A percentile compares a stretch with the other conserved stretches of the same genome.
Conservation (phyloP, 1,140 invertebrate genomes). For the Drosophila cardini region DNA sequence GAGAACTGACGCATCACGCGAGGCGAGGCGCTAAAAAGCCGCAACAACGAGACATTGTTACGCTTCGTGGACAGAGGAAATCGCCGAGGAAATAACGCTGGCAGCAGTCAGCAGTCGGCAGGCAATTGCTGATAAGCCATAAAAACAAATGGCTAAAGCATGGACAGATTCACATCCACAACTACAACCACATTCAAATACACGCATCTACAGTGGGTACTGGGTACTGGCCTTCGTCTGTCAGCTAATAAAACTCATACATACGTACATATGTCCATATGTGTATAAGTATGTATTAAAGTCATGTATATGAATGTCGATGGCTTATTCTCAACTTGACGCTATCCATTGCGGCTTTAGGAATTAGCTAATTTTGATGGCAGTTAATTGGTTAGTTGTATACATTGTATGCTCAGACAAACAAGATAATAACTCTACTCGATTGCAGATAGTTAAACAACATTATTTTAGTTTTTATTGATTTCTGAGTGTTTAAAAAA, state of each 20-base stretch:
- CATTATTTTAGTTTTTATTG: conserved; percentile 29
- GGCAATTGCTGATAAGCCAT: conserved; percentile 77
- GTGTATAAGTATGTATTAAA: background rate
- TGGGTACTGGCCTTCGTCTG: conserved; percentile 27
- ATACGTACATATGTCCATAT: background rate
- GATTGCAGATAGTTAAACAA: conserved; percentile 17
- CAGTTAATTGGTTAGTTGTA: conserved; percentile 59
- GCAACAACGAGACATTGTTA: conserved; percentile 65
- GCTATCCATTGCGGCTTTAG: conserved; percentile 57
- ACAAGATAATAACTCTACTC: conserved; percentile 26
- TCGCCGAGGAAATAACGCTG: background rate
- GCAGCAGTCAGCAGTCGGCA: background rate
- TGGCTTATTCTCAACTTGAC: conserved; percentile 61
- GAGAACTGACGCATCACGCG: conserved; percentile 68
- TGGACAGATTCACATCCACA: conserved; percentile 22
- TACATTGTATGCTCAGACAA: conserved; percentile 42
- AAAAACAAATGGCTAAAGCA: conserved; percentile 74
- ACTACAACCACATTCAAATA: conserved; percentile 7
- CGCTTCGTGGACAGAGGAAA: conserved; percentile 44
- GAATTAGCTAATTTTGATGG: conserved; percentile 68
- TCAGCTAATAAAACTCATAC: conserved; percentile 58
- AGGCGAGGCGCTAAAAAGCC: conserved; percentile 32
- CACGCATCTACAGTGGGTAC: conserved; percentile 14
- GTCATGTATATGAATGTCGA: conserved; percentile 6
- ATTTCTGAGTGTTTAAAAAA: conserved; percentile 6